Evolutionary conservation across 2,888 invertebrate genomes (phyloP).

Genomic region (Campaea margaritaria): DNA sequence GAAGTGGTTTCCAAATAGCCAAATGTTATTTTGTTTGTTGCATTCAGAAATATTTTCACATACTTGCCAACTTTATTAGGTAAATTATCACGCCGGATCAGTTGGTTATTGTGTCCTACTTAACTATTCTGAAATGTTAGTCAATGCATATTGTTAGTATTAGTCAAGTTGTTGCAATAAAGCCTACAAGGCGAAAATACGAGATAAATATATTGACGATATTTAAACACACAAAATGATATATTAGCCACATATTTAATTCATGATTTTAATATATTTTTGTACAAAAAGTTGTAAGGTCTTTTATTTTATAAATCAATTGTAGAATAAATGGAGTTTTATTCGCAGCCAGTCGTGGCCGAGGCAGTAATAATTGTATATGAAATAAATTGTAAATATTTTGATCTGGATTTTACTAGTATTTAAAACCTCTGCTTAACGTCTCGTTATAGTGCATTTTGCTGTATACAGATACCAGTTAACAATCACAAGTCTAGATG

Average conservation of each 20-base stretch:
- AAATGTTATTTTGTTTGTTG: background rate
- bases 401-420: conserved; percentile 71
- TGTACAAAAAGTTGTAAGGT: conserved; percentile 60
- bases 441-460: conserved; percentile 63
- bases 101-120: conserved; percentile 38
- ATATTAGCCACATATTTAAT: conserved; percentile 66
- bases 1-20: background rate
- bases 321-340: conserved; percentile 53
- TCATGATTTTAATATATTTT: conserved; percentile 69
- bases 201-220: conserved; percentile 42
- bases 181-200: conserved; percentile 69
- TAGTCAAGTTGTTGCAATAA: conserved; percentile 80
- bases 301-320: conserved; percentile 62
- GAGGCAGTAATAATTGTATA: conserved; percentile 46
- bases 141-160: conserved; percentile 67
- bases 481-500: conserved; percentile 24
- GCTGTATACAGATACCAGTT: conserved; percentile 47
- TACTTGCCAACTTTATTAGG: conserved; percentile 12
- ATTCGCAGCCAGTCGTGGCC: conserved; percentile 50
- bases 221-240: conserved; percentile 51
- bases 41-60: conserved; percentile 1
- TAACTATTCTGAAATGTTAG: conserved; percentile 47
- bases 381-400: conserved; percentile 71
- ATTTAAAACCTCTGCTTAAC: conserved; percentile 53
- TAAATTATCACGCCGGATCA: conserved; percentile 3